These are phyloP conservation scores for Sitta carolinensis DNA, from an alignment of 2,797 vertebrate genomes.

Conservation along the genomic window DNA sequence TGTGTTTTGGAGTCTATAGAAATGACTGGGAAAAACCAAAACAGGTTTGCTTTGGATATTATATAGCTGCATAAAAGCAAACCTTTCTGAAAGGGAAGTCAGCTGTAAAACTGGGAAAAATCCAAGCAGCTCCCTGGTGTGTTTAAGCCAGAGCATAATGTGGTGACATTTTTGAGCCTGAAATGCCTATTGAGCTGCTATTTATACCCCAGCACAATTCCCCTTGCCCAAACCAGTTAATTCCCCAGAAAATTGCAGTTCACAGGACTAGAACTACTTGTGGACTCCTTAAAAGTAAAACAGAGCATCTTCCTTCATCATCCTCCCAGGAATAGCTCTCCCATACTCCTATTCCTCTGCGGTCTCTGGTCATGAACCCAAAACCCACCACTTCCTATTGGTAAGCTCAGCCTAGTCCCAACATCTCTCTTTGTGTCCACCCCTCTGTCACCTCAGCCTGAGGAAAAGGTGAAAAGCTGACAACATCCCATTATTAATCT, in stretches of 20 bases:
- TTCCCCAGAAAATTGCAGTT: background rate
- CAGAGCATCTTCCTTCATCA: background rate
- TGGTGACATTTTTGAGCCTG: background rate
- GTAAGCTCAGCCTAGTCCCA: background rate
- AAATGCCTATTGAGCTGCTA: background rate
- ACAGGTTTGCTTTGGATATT: background rate
- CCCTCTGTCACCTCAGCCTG: background rate
- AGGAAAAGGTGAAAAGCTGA: background rate
- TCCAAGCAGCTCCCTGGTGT: background rate
- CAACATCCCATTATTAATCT: background rate
- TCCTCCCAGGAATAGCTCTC: background rate
- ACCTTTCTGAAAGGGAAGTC: background rate
- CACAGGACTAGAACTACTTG: background rate
- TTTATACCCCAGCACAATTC: background rate
- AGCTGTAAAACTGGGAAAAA: background rate
- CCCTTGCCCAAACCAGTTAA: background rate
- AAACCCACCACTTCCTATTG: background rate
- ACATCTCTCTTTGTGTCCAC: accelerated
- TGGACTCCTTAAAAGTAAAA: background rate
- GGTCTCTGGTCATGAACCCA: background rate
- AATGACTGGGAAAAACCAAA: background rate
- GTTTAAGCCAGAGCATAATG: background rate
- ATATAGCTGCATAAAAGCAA: background rate
- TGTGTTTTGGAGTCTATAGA: background rate
- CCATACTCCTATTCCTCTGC: background rate